Evolutionary conservation across 2,888 invertebrate species (phyloP), one percentile per base, ranked within the genome.

Genomic region (Tortricodes alternella): DNA sequence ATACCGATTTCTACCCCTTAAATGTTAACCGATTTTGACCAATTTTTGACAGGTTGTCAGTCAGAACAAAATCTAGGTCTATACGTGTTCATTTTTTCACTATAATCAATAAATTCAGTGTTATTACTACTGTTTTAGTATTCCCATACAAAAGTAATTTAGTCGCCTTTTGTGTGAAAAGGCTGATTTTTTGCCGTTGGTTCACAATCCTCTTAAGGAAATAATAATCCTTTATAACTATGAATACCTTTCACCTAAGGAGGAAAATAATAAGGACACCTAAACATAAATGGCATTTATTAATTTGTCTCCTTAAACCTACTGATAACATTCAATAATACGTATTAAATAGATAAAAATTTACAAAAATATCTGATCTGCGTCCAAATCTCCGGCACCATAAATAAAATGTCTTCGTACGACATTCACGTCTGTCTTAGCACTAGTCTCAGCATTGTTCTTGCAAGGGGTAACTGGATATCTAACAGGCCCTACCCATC

Each of bases 401-500:
- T 90, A 91, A 16, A 89, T 75, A 61, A 92, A 87, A 77, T 89
- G 89, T 77, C 80, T 82, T 61, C 80, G 80, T 18, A 84, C 76
- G 46, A 88, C 77, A 73, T 84, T 84, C 57, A 80, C 81, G 41
- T 81, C 78, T 37, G 68, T 68, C 34, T 83, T 81, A 80, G 80
- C 83, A 80, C 80, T 74, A 19, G 69, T 61, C 24, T 74, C 74
- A 53, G 72, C 67, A 51, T 73, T 83, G 62, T 87, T 89, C 68
- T 93, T 93, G 51, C 93, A 91, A 35, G 94, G 94, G 24, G 94
- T 94, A 4, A 94, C 93, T 2, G 94, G 94, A 74, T 93, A 94
- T 62, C 91, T 80, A 0, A 93, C 93, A 15, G 93, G 93, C 0
- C 94, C 94, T 43, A 92, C 68, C 93, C 93, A 94, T 62, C 89